Evolutionary conservation across 2,888 invertebrate species (phyloP).

Genomic region (Cryptosula pallasiana): DNA sequence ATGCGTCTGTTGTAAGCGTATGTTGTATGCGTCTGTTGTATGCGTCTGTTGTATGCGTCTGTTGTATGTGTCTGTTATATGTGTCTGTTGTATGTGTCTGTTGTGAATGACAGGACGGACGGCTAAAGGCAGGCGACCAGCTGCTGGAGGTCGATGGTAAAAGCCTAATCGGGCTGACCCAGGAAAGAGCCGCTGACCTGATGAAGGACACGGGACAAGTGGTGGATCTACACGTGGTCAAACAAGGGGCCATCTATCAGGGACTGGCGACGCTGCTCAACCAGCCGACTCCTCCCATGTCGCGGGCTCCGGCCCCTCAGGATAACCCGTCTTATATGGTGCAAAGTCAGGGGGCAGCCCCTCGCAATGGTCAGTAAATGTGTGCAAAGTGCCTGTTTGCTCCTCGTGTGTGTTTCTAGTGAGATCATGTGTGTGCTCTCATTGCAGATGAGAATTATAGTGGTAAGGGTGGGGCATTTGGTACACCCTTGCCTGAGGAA

Average conservation of each 20-base stretch:
- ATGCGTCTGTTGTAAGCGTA: not conserved
- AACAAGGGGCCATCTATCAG: slow-evolving; percentile 94
- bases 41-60: not conserved
- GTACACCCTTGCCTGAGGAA: not conserved
- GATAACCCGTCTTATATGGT: slow-evolving; percentile 15
- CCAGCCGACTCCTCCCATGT: slow-evolving; percentile 71
- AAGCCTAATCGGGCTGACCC: slow-evolving; percentile 74
- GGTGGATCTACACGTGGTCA: slow-evolving; percentile 91
- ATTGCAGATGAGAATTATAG: slow-evolving; percentile 13
- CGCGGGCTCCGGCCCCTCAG: slow-evolving; percentile 22
- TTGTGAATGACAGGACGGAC: slow-evolving; percentile 66
- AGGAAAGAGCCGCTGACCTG: slow-evolving; percentile 87
- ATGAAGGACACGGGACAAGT: slow-evolving; percentile 88
- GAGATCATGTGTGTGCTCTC: no score
- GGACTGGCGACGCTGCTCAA: slow-evolving; percentile 87
- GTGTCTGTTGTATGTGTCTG: slow-evolving; percentile 29
- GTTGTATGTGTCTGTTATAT: not conserved
- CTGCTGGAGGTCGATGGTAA: slow-evolving; percentile 93
- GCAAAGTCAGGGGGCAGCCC: slow-evolving; percentile 36
- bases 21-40: not conserved
- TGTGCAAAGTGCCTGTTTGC: no score
- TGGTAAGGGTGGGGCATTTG: not conserved
- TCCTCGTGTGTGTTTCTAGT: no score
- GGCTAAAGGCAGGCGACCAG: slow-evolving; percentile 94
- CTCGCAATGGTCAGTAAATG: slow-evolving; percentile 69